Evolutionary conservation across 2,888 invertebrate species (phyloP).

Genomic region (Callosobruchus maculatus): DNA sequence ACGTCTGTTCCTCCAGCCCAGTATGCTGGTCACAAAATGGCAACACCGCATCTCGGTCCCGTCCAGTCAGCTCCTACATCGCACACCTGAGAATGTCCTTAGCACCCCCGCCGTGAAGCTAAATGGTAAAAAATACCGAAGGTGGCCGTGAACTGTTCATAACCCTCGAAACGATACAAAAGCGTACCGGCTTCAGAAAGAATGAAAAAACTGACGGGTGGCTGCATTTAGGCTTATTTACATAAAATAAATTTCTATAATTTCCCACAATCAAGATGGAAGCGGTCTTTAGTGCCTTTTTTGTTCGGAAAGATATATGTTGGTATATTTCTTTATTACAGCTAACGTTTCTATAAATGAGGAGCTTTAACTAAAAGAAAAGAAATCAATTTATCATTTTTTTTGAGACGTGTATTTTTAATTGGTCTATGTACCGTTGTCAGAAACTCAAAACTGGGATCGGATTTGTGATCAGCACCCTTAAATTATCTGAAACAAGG

Average conservation of each 20-base stretch:
- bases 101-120: constrained; percentile 33
- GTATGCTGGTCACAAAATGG: not conserved
- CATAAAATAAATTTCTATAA: not conserved
- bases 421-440: no score
- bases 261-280: not conserved
- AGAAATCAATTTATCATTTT: no score
- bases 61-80: constrained; percentile 17
- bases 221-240: not conserved
- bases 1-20: no score
- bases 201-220: not conserved
- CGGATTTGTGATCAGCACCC: no score
- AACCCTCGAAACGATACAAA: constrained; percentile 12
- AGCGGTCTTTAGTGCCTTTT: not conserved
- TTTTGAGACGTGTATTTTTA: no score
- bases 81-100: constrained; percentile 43
- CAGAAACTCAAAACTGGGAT: no score
- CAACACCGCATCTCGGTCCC: not conserved
- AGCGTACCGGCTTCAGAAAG: not conserved
- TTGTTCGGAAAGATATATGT: not conserved
- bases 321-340: no score
- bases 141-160: constrained; percentile 24
- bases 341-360: no score
- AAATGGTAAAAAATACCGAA: constrained; percentile 27
- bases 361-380: no score
- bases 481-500: no score